phyloP scores from a whole-genome alignment of 2,888 invertebrate genomes.

The Ectemnius cavifrons region DNA sequence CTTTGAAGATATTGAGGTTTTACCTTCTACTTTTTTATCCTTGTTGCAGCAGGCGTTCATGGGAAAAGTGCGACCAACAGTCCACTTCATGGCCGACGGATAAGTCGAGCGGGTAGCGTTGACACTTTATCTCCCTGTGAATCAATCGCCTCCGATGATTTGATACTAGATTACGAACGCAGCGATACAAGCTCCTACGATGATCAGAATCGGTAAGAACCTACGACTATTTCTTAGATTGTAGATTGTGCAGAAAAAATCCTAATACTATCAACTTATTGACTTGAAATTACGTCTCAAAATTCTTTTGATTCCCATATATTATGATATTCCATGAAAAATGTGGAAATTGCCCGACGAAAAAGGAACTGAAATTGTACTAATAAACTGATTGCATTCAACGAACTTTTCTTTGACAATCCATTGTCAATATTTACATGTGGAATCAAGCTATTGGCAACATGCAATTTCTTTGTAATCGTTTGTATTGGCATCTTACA shows the following conservation, averaged over 20 bases:
- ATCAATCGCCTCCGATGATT: slow-evolving; percentile 91
- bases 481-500: no score
- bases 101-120: slow-evolving; percentile 85
- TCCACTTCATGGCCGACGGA: slow-evolving; percentile 73
- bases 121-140: slow-evolving; percentile 91
- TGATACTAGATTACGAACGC: slow-evolving; percentile 91
- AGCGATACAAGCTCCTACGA: slow-evolving; percentile 82
- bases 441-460: no score
- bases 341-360: no score
- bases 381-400: no score
- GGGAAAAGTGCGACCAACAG: slow-evolving; percentile 71
- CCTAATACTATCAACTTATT: not conserved
- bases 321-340: no score
- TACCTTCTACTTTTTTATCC: slow-evolving; percentile 7
- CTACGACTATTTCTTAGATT: not conserved
- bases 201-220: slow-evolving; percentile 80
- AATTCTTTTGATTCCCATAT: no score
- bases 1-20: no score
- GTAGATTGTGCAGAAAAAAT: not conserved
- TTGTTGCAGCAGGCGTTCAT: slow-evolving; percentile 60
- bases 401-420: no score
- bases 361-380: no score
- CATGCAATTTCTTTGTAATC: no score
- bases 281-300: not conserved
- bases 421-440: no score